Base-by-base conservation (phyloP, 2,888 invertebrate genomes). In the Coelinius sp. region DNA sequence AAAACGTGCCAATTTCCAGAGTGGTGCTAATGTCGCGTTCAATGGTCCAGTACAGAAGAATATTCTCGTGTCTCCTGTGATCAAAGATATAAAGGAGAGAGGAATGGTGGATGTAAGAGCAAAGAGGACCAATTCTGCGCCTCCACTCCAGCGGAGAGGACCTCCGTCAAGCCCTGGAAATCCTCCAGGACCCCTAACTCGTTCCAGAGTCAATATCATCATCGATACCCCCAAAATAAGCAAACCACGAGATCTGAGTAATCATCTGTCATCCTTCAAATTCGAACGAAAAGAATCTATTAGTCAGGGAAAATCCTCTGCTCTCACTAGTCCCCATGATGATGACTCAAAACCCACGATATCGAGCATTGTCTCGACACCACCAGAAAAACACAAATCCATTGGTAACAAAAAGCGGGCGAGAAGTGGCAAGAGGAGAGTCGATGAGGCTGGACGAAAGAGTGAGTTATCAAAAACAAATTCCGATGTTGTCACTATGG, bases 401-500 rank as follows among this genome's bases (percentile, higher is more conserved):
- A 83, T 84, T 0, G 62, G 75, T 41, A 70, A 80, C 10, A 87
- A 86, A 75, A 83, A 81, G 52, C 82, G 86, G 4, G 79, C 84
- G 2, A 86, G 81, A 69, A 81, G 77, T 62, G 77, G 76, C 17
- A 87, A 84, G 69, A 81, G 80, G 27, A 79, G 86, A 31, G 78
- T 69, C 31, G 81, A 80, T 20, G 69, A 72, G 3, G 73, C 71
- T 5, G 59, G 41, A 44, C 78, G 69, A 62, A 80, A 68, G 35
- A 72, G 14, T 66, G 76, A 75, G 63, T 75, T 71, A 25, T 41
- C 75, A 25, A 75, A 79, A 70, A 53, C 77, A 12, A 76, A 69
- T 52, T 66, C 77, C 1, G 88, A 88, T 62, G 85, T 93, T 38
- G 90, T 92, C 0, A 93, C 93, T 0, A 90, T 93, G 90, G 92